Evolutionary conservation across 2,113 vertebrate species (phyloP).

Genomic region (Callipepla squamata): DNA sequence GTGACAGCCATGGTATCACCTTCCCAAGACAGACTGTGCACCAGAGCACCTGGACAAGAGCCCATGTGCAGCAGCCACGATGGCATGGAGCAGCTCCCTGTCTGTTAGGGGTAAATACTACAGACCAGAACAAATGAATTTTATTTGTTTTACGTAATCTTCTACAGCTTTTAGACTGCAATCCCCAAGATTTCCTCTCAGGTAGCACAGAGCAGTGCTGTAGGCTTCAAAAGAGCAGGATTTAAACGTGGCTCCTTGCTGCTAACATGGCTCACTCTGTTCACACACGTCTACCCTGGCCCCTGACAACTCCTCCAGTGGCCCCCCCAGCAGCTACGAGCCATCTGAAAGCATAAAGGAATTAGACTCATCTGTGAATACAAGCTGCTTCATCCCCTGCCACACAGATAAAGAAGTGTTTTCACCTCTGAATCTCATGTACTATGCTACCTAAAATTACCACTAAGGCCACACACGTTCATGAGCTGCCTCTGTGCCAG

Average conservation of each 20-base stretch:
- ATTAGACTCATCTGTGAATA: neutral
- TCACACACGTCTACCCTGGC: neutral
- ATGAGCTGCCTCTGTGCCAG: neutral
- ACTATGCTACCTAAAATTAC: neutral
- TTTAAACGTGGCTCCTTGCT: neutral
- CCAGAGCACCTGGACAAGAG: fast-evolving
- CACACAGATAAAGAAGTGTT: neutral
- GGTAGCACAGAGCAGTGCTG: fast-evolving
- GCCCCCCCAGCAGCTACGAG: neutral
- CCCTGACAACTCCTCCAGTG: neutral
- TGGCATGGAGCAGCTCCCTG: neutral
- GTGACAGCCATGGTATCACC: fast-evolving
- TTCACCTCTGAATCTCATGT: neutral
- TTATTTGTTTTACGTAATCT: neutral
- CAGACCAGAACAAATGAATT: neutral
- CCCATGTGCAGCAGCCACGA: neutral
- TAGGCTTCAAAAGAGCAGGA: neutral
- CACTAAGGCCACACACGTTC: neutral
- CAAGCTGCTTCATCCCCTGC: neutral
- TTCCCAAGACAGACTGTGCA: neutral
- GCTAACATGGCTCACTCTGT: fast-evolving
- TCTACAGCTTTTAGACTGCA: neutral
- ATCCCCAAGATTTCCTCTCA: neutral
- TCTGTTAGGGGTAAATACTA: neutral
- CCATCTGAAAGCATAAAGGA: neutral